A percentile compares a stretch with the other conserved stretches of the same genome.
Conservation (phyloP, 2,888 invertebrate genomes). For the Brassicogethes aeneus region DNA sequence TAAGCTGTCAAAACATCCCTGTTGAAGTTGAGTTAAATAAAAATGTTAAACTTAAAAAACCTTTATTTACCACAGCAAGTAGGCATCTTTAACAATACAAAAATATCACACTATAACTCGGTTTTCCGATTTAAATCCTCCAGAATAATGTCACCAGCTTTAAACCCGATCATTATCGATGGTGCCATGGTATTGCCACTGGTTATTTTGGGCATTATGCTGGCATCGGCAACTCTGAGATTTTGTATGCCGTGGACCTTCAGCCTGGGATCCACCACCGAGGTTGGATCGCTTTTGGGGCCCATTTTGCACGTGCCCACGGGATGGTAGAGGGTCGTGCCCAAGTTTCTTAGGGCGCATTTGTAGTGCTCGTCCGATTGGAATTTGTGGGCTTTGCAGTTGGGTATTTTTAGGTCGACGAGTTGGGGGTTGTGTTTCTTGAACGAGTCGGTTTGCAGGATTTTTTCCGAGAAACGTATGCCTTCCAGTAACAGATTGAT, state of each 20-base stretch:
- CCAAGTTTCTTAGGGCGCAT: constrained; percentile 37
- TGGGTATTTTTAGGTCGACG: constrained; percentile 35
- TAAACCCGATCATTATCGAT: constrained; percentile 41
- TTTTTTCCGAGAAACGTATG: constrained; percentile 37
- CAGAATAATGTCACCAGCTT: constrained; percentile 42
- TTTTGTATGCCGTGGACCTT: constrained; percentile 56
- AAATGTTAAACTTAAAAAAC: too few species aligned
- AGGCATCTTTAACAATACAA: neutral
- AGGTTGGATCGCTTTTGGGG: constrained; percentile 44
- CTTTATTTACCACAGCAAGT: too few species aligned
- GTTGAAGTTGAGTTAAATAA: too few species aligned
- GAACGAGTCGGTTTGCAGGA: constrained; percentile 40
- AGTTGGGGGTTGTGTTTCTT: constrained; percentile 34
- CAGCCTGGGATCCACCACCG: constrained; percentile 63
- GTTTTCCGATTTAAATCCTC: constrained; percentile 42
- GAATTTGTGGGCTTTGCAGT: constrained; percentile 40
- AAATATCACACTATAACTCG: too few species aligned
- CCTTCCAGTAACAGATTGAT: constrained; percentile 43
- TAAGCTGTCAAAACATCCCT: too few species aligned
- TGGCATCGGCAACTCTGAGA: constrained; percentile 69
- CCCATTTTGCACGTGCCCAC: constrained; percentile 49
- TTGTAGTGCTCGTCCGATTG: constrained; percentile 44
- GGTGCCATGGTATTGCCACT: constrained; percentile 51
- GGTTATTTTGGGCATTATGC: constrained; percentile 67
- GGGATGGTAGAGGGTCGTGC: constrained; percentile 28